Base-by-base conservation (phyloP, 37 sponge, comb jelly and placozoan species). In the Corticium candelabrum region DNA sequence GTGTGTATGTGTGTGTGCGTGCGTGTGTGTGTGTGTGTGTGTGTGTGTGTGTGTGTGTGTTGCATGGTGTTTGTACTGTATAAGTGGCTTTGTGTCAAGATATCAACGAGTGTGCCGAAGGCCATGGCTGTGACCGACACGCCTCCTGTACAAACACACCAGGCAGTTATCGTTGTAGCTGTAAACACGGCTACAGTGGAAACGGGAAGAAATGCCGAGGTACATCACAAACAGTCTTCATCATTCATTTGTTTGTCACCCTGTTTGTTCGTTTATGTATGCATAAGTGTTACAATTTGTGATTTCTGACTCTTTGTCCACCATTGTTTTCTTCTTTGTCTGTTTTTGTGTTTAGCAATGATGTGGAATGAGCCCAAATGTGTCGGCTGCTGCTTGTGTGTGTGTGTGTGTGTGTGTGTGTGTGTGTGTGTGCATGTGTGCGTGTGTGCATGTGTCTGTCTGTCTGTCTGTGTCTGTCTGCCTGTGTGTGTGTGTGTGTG, bases 241-340 rank as follows among this genome's bases (percentile, higher is more conserved):
- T 11, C 62, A 69, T 87, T 40, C 90, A 90, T 2, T 94, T 94
- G 69, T 90, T 94, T 40, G 39, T 83, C 1, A 85, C 81, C 37
- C 82, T 93, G 0, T 2, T 76, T 40, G 75, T 93, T 27, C 90
- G 94, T 15, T 39, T 80, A 0, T 37, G 87, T 27, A 89, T 88
- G 71, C 89, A 89, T 77, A 74, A 57, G 15, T 50, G 89, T 74
- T 87, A 87, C 50, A 77, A 87, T 76, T 31, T 68, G 68, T 68
- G 68, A 34, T 31, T n/a, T n/a, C n/a, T n/a, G n/a, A n/a, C n/a
- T n/a, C n/a, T n/a, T n/a, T n/a, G n/a, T n/a, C n/a, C n/a, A n/a
- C n/a, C n/a, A n/a, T n/a, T n/a, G n/a, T n/a, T n/a, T n/a, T n/a
- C n/a, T n/a, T n/a, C n/a, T n/a, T n/a, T n/a, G n/a, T n/a, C n/a